These are phyloP conservation scores for Lepisosteus oculatus DNA, from an alignment of 2,113 vertebrate genomes.

Conservation along the genomic window DNA sequence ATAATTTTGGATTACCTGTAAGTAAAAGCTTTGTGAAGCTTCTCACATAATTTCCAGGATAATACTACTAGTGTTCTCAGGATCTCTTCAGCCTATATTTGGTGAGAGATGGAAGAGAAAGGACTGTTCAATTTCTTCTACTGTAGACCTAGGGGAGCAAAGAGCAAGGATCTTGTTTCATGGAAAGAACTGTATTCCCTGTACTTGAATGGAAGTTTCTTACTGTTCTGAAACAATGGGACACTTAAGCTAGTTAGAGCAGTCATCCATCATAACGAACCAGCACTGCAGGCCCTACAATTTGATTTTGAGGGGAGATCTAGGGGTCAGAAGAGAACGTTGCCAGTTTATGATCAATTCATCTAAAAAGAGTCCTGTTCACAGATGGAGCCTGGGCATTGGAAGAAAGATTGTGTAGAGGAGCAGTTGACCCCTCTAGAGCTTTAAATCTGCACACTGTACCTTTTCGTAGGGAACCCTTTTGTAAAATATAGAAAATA, in stretches of 20 bases:
- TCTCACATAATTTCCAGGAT: not conserved
- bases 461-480: not conserved
- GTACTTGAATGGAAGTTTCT: not conserved
- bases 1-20: not conserved
- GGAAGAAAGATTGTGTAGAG: not conserved
- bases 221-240: not conserved
- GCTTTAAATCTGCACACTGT: not conserved
- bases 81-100: not conserved
- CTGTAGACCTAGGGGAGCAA: constrained; percentile 1
- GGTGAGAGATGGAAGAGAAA: not conserved
- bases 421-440: not conserved
- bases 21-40: not conserved
- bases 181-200: constrained; percentile 3
- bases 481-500: not conserved
- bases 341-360: not conserved
- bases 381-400: not conserved
- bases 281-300: not conserved
- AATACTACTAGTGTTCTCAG: constrained; percentile 9
- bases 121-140: not conserved
- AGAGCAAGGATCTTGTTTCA: constrained; percentile 5
- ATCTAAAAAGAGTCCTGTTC: constrained; percentile 9
- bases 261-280: constrained; percentile 6
- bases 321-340: not conserved
- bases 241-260: not conserved
- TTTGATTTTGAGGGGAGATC: not conserved